Conservation (phyloP, 2,113 vertebrate species). For the Orientallactaga bullata region DNA sequence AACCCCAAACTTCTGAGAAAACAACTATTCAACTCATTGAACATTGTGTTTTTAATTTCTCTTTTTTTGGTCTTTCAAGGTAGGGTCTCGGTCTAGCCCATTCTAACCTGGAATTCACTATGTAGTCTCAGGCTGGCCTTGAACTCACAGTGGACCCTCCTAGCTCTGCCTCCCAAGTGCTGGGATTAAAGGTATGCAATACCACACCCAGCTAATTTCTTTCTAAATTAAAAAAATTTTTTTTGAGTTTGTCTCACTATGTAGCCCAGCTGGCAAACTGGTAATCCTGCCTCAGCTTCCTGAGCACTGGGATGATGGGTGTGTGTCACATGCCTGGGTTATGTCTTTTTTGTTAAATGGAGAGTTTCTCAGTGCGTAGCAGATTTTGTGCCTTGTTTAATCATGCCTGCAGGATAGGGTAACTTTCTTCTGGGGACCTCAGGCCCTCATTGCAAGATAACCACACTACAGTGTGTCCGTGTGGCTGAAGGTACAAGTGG, state of each 20-base stretch:
- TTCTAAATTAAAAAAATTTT: background rate
- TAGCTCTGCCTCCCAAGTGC: background rate
- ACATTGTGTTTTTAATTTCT: background rate
- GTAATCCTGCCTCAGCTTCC: no score
- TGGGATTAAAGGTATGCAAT: no score
- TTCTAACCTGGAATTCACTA: no score
- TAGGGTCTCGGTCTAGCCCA: no score
- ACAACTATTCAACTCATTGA: background rate
- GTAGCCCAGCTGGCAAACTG: background rate
- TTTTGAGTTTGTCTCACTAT: background rate
- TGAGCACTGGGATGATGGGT: background rate
- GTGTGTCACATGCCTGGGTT: background rate
- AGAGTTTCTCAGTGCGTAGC: background rate
- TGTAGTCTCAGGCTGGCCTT: background rate
- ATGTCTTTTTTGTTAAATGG: background rate
- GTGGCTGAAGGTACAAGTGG: background rate
- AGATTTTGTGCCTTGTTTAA: background rate
- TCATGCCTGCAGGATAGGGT: fast-evolving
- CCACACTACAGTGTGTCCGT: fast-evolving
- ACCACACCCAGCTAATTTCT: no score
- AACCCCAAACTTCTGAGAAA: background rate
- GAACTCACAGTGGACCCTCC: background rate
- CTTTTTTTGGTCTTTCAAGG: no score
- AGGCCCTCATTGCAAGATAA: fast-evolving
- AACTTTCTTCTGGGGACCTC: background rate